Conservation (phyloP, 1,140 invertebrate species). For the Drosophila triauraria region DNA sequence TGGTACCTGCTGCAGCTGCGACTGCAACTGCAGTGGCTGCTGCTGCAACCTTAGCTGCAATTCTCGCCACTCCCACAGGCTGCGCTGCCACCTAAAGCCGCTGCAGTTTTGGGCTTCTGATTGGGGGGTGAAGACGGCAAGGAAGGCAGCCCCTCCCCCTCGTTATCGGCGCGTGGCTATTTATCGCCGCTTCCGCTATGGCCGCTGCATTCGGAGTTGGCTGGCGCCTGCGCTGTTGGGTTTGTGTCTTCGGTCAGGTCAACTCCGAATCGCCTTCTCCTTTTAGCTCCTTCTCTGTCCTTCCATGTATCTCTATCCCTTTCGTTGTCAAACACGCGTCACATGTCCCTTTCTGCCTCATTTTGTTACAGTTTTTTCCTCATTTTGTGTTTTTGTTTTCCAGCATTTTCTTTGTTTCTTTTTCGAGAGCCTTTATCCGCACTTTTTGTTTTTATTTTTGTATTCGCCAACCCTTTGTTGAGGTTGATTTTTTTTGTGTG, state of each 20-base stretch:
- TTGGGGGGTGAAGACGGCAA: slow-evolving; percentile 1
- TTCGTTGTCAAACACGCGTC: not conserved
- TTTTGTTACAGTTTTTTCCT: slow-evolving; percentile 5
- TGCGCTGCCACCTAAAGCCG: slow-evolving; percentile 32
- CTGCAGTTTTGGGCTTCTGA: slow-evolving; percentile 33
- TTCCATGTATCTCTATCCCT: not conserved
- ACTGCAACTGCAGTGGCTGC: slow-evolving; percentile 3
- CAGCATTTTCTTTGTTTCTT: slow-evolving; percentile 26
- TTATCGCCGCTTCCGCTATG: slow-evolving; percentile 44
- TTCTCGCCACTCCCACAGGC: slow-evolving; percentile 61
- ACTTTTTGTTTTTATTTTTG: slow-evolving; percentile 64
- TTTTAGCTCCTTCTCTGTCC: not conserved
- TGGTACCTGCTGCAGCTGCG: slow-evolving; percentile 20
- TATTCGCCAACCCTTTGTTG: slow-evolving; percentile 60
- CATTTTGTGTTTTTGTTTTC: slow-evolving; percentile 15
- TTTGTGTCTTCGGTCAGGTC: slow-evolving; percentile 21
- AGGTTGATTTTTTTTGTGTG: slow-evolving; percentile 13
- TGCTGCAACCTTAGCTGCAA: slow-evolving; percentile 1
- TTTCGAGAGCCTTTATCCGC: slow-evolving; percentile 38
- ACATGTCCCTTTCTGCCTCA: not conserved
- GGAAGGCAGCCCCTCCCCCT: not conserved
- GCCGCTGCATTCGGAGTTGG: slow-evolving; percentile 53
- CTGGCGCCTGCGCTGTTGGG: slow-evolving; percentile 54
- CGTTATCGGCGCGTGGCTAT: slow-evolving; percentile 22
- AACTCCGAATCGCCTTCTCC: slow-evolving; percentile 8